Base-by-base conservation (phyloP, 1,140 invertebrate genomes). In the Drosophila navojoa region DNA sequence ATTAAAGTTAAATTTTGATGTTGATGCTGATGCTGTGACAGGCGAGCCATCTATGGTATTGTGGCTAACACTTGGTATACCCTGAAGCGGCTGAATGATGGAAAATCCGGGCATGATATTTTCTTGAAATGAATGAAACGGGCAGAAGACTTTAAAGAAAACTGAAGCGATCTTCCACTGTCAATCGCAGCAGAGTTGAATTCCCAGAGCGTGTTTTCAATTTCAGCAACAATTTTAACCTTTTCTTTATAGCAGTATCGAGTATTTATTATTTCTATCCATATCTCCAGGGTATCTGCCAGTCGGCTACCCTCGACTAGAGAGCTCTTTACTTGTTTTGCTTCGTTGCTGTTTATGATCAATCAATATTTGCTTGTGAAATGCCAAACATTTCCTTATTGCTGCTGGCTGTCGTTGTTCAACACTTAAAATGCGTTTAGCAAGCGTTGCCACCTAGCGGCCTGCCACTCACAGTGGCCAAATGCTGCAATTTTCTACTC, bases 1-100 rank as follows among this genome's bases (percentile, higher is more conserved):
- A 79, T 81, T 81, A 77, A 80, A 77, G 54, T 73, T 45, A n/a
- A n/a, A 79, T 69, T 78, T 35, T 35, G 32, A 35, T 9, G 32
- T 22, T 22, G 19, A 22, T 22, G 19, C 67, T 6, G 22, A 32
- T 49, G 69, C 6, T 19, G 47, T 55, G 35, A 54, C 29, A 53
- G 61, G 19, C 15, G 40, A 15, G 40, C 2, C n/a, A 42, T 42
- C n/a, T 42, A 13, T 15, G 13, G 40, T n/a, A 44, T 15, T n/a
- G 42, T 22, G 19, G 19, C 19, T 22, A 22, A 2, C 19, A 22
- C 19, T 22, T 22, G 19, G 19, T 22, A 22, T 22, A 22, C 19
- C 19, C 19, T 29, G 27, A 29, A 15, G 13, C 11, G 13, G n/a
- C 4, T 11, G 40, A 4, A 10, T 1, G n/a, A 42, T 10, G 27